These are phyloP conservation scores for Pecten maximus DNA, from an alignment of 2,888 invertebrate species.

Conservation along the genomic window DNA sequence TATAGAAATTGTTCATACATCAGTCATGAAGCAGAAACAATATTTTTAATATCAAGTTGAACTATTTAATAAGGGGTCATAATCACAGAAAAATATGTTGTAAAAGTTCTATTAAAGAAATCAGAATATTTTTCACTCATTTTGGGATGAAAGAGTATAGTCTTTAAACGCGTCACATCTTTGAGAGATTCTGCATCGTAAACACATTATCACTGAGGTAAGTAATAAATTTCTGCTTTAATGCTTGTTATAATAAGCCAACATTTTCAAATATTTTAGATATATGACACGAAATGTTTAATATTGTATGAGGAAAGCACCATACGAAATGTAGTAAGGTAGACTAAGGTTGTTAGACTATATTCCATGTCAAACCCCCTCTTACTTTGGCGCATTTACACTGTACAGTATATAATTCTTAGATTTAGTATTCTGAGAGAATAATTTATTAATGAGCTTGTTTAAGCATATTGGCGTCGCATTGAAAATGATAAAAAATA, in stretches of 20 bases:
- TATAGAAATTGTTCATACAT: neutral
- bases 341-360: too few species aligned
- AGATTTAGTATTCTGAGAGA: too few species aligned
- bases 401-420: too few species aligned
- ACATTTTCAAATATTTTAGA: neutral
- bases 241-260: conserved; percentile 12
- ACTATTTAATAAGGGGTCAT: conserved; percentile 22
- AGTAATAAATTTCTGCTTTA: conserved; percentile 32
- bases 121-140: conserved; percentile 13
- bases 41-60: conserved; percentile 26
- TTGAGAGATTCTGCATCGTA: conserved; percentile 24
- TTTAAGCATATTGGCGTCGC: too few species aligned
- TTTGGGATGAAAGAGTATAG: conserved; percentile 23
- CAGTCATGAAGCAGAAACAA: conserved; percentile 15
- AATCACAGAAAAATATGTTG: neutral
- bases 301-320: neutral
- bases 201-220: conserved; percentile 13
- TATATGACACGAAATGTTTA: neutral
- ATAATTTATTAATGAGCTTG: too few species aligned
- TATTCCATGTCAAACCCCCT: too few species aligned
- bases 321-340: neutral
- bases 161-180: conserved; percentile 4
- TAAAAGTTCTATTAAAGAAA: conserved; percentile 13
- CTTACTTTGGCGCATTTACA: too few species aligned
- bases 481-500: too few species aligned